Conservation (phyloP, 2,888 invertebrate species). For the Heliconius ismenius region DNA sequence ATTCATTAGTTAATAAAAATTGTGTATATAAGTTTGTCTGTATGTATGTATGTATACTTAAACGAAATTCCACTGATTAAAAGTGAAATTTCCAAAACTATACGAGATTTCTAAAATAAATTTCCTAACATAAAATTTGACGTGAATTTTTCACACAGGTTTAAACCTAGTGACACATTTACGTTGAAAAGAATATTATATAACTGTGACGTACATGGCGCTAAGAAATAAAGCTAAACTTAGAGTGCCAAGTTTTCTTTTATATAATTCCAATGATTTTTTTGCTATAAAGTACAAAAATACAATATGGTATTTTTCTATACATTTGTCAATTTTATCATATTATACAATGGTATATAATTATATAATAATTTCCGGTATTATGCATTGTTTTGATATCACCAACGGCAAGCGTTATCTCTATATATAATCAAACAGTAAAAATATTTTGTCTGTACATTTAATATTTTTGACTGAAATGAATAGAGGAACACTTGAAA, state of each 20-base stretch:
- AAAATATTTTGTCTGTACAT: too few relatives aligned
- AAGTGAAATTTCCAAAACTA: neutral
- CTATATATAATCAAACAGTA: too few relatives aligned
- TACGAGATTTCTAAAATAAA: neutral
- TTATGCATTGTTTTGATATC: neutral
- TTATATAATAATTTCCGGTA: too few relatives aligned
- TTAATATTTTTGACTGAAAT: too few relatives aligned
- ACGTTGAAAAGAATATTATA: conserved; percentile 12
- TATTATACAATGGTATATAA: too few relatives aligned
- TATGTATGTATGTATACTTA: too few relatives aligned
- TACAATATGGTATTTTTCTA: neutral
- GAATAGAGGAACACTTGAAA: too few relatives aligned
- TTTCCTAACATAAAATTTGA: neutral
- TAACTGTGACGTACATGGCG: conserved; percentile 7
- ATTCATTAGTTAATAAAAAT: too few relatives aligned
- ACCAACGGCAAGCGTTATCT: neutral
- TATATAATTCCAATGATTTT: neutral
- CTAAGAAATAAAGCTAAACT: conserved; percentile 14
- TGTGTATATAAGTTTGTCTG: too few relatives aligned
- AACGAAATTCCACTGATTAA: neutral
- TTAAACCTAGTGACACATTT: conserved; percentile 2
- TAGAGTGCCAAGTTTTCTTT: conserved; percentile 16
- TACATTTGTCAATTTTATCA: neutral
- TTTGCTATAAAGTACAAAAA: neutral
- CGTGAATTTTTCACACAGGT: conserved; percentile 1